Base-by-base conservation (phyloP, 2,888 invertebrate species). In the Lasioglossum marginatum region DNA sequence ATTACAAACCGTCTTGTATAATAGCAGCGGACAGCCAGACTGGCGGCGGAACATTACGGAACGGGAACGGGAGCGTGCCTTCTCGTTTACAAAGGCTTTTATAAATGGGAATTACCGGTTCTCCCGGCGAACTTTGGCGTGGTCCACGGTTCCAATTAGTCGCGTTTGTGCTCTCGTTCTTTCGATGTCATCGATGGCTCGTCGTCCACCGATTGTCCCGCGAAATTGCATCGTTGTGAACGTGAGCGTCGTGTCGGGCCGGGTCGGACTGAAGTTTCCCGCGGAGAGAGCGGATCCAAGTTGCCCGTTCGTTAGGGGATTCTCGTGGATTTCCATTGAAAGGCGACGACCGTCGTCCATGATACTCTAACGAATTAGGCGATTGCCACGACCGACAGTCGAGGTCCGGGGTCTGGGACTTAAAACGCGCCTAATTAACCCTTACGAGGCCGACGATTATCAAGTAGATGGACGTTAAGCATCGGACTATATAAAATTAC, bases 401-500 rank as follows among this genome's bases (percentile, higher is more conserved):
- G 66, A 19, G 66, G 66, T 19, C 66, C 34, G 2, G 66, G 60
- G 57, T 4, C 73, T 27, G 63, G 27, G 52, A 79, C 63, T 81
- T 77, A 57, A 79, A 84, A 72, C 79, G 43, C 45, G 45, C 45
- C 37, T 76, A 82, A 82, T 77, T 82, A 77, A 52, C 43, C 16
- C 43, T 76, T 40, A 31, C 57, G 72, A 66, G 68, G 23, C 52
- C 31, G 43, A 73, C 70, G 86, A 87, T 89, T 87, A 89, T 80
- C 83, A 85, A 86, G 83, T 80, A 43, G 86, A 89, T 86, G 82
- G 82, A 85, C 85, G 85, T 89, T 87, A 81, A 85, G 83, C 85
- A 86, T 87, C 86, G 87, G 82, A 85, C 85, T 81, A 76, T 77
- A 86, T 80, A 84, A 88, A 88, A 88, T 90, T 87, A 88, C 84